These are phyloP conservation scores for Eupithecia dodoneata DNA, from an alignment of 2,888 invertebrate genomes.

Conservation along the genomic window DNA sequence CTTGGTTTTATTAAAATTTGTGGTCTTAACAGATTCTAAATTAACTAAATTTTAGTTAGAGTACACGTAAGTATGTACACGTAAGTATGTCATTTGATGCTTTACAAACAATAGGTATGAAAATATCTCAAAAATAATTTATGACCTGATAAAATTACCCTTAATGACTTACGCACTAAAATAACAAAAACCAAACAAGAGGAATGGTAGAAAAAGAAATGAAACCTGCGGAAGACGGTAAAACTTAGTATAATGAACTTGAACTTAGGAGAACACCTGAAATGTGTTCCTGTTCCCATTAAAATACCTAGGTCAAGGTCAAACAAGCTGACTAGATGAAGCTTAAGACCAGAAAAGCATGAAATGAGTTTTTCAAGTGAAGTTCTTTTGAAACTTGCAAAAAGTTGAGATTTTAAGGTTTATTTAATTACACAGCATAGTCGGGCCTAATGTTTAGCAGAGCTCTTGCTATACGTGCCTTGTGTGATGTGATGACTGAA, in stretches of 20 bases:
- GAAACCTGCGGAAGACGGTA: background rate
- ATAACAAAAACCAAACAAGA: too few species aligned
- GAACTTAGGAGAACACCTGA: background rate
- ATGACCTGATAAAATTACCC: background rate
- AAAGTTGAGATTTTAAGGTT: background rate
- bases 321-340: slow-evolving; percentile 3
- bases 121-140: background rate
- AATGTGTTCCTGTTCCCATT: slow-evolving; percentile 8
- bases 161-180: too few species aligned
- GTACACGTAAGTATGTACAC: too few species aligned
- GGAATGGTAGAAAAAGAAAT: background rate
- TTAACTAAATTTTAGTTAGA: background rate
- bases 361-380: background rate
- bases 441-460: background rate
- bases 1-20: background rate
- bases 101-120: background rate
- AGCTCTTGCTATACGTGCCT: background rate
- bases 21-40: background rate
- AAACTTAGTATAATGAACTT: slow-evolving; percentile 2
- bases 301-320: slow-evolving; percentile 31
- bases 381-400: background rate
- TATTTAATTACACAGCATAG: background rate
- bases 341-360: background rate
- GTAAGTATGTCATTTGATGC: background rate
- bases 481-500: background rate